Percentiles rank a stretch among this genome's conserved stretches.
These are phyloP conservation scores for Pararge aegeria DNA, from an alignment of 1,140 invertebrate genomes.

Conservation along the genomic window DNA sequence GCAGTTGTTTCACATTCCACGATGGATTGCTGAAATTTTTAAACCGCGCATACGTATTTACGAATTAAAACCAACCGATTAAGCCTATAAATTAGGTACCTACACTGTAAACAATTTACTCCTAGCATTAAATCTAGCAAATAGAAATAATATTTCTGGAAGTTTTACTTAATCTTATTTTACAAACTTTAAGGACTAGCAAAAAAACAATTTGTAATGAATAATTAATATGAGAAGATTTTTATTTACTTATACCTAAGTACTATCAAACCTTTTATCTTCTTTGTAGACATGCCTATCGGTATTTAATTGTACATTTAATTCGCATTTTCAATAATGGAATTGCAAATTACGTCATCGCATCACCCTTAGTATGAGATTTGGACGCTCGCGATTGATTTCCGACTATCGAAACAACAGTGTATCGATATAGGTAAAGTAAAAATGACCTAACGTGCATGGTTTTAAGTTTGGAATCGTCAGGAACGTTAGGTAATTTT, in stretches of 20 bases:
- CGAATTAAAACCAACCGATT: background rate
- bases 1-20: too few relatives aligned
- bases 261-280: background rate
- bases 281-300: background rate
- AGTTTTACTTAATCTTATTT: background rate
- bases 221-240: background rate
- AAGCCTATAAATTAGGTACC: too few relatives aligned
- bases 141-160: background rate
- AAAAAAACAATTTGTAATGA: background rate
- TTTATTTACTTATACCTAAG: background rate
- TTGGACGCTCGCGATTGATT: too few relatives aligned
- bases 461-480: too few relatives aligned
- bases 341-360: too few relatives aligned
- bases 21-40: background rate
- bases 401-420: too few relatives aligned
- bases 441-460: too few relatives aligned
- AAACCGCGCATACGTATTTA: background rate
- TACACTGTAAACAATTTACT: background rate
- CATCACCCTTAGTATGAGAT: too few relatives aligned
- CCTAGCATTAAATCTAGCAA: background rate
- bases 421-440: too few relatives aligned
- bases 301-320: background rate
- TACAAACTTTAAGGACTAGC: background rate
- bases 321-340: too few relatives aligned
- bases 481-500: too few relatives aligned